Percentiles rank a stretch among this genome's conserved stretches.
phyloP scores from a whole-genome alignment of 2,113 vertebrate genomes.

The Dipodomys spectabilis region DNA sequence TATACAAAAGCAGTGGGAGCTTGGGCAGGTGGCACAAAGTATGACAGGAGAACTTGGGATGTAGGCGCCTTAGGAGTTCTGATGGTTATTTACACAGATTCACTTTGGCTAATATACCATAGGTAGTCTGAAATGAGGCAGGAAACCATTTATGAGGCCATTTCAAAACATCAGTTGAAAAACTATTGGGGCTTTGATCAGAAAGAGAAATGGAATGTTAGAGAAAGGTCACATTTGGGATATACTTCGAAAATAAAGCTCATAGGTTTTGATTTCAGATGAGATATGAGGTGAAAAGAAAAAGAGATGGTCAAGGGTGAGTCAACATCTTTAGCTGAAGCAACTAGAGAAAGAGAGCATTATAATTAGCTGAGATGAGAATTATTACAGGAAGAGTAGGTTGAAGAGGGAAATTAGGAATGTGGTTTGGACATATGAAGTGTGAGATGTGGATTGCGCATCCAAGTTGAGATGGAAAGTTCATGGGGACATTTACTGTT shows the following conservation, averaged over 20 bases:
- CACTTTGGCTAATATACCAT: not conserved
- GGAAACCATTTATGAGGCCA: not conserved
- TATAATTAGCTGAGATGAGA: constrained; percentile 52
- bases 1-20: not conserved
- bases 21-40: too few relatives aligned
- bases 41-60: not conserved
- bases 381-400: constrained; percentile 2
- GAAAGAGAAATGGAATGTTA: not conserved
- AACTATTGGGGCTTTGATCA: not conserved
- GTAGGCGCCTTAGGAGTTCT: not conserved
- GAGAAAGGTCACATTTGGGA: not conserved
- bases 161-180: not conserved
- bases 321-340: not conserved
- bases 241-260: not conserved
- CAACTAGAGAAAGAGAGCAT: not conserved
- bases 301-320: constrained; percentile 18
- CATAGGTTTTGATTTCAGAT: not conserved
- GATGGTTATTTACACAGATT: not conserved
- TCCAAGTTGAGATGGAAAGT: not conserved
- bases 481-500: not conserved
- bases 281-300: not conserved
- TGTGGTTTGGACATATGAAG: constrained; percentile 29
- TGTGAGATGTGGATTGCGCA: constrained; percentile 22
- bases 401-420: constrained; percentile 9
- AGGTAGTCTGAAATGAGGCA: constrained; percentile 23